Base-by-base conservation (phyloP, 2,888 invertebrate genomes). In the Mesorhabditis sp. region DNA sequence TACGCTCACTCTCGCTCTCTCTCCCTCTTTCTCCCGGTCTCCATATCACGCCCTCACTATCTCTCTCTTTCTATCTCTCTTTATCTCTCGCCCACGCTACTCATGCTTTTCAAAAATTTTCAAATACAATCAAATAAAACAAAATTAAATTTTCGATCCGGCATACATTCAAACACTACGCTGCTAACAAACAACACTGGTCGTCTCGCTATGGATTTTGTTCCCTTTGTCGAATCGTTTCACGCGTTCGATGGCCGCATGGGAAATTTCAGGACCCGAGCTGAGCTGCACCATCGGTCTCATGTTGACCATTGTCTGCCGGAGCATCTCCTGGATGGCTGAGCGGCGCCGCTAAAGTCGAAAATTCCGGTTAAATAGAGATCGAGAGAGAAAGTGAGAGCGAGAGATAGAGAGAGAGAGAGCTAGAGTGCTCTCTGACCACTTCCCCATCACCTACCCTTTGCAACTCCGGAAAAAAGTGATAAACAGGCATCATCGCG, bases 131-230 rank as follows among this genome's bases (percentile, higher is more conserved):
- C n/a, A 50, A 13, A 13, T 13, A 2, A 50, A 50, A 2, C 1
- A 50, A 13, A 2, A 50, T 50, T 50, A 13, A 50, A 13, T n/a
- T 50, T 28, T 28, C 28, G 28, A 28, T 28, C 28, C 28, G 2
- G 28, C 28, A 28, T 28, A 28, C 28, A 28, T 28, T 28, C 28
- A 28, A 28, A 28, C 28, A 28, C 28, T 28, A 28, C 28, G 28
- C 28, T 28, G 28, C 28, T 28, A 28, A 28, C 58, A 50, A 50
- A n/a, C 7, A 50, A 50, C 7, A 50, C 58, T 50, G 10, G 58
- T 50, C 58, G 58, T 50, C n/a, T 50, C 58, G 58, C 58, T 50
- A 50, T 50, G 10, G n/a, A 50, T 50, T 50, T n/a, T 50, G 58
- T 50, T 50, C n/a, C 58, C 10, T 50, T 50, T 50, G 7, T n/a